A percentile compares a stretch with the other conserved stretches of the same genome.
These are phyloP conservation scores for Trididemnum nubilum DNA, from an alignment of 23 tunicate species.

Conservation along the genomic window DNA sequence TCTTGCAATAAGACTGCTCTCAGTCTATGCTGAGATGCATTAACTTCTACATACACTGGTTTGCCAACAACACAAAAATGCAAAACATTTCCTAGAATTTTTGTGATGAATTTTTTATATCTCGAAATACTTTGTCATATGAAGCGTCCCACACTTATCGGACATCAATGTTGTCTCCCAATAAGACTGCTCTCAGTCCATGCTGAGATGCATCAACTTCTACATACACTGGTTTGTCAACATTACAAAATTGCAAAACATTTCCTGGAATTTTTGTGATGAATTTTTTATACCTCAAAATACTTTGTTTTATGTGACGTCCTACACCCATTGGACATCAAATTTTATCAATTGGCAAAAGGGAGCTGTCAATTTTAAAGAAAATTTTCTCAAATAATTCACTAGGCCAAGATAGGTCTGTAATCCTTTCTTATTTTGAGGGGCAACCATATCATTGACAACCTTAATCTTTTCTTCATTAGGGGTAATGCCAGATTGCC, in stretches of 20 bases:
- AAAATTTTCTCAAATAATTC: background rate
- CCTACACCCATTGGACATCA: background rate
- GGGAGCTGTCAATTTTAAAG: background rate
- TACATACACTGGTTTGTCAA: background rate
- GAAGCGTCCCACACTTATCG: too few species aligned
- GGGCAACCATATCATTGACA: too few species aligned
- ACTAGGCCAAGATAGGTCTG: background rate
- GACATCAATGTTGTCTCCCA: too few species aligned
- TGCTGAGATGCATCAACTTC: background rate
- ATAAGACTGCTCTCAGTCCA: background rate
- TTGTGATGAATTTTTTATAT: background rate
- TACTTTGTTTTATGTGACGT: background rate
- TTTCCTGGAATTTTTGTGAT: background rate
- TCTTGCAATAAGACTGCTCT: background rate
- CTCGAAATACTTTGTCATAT: background rate
- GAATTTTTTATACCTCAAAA: background rate
- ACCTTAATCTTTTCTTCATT: too few species aligned
- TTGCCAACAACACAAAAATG: background rate
- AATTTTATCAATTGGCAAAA: background rate
- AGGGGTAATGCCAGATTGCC: too few species aligned
- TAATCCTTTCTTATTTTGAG: too few species aligned
- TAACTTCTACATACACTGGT: background rate
- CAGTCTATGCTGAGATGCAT: background rate
- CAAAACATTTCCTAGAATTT: background rate
- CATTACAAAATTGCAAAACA: background rate